Conservation (phyloP, 2,888 invertebrate species). For the Taphrorychus bicolor region DNA sequence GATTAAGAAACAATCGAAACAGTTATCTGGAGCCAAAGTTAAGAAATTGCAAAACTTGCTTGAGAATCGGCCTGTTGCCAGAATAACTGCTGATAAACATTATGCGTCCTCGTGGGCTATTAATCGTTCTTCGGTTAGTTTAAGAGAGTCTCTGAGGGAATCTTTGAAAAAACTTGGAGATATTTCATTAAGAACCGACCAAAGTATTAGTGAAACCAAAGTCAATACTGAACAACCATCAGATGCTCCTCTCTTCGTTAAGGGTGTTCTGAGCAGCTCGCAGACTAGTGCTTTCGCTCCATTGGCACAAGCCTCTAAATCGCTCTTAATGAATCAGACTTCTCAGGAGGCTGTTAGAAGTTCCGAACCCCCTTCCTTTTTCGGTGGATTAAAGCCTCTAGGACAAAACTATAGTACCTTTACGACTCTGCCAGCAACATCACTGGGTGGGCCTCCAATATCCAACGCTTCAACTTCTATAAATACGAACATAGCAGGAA, state of each 20-base stretch:
- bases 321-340: not conserved
- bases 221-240: not conserved
- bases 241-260: conserved; percentile 11
- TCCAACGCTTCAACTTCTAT: not conserved
- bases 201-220: conserved; percentile 15
- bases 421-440: not conserved
- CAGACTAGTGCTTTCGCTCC: conserved; percentile 41
- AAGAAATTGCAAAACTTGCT: conserved; percentile 63
- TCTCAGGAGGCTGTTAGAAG: not conserved
- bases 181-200: conserved; percentile 33
- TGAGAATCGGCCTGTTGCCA: conserved; percentile 63
- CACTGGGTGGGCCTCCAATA: not conserved
- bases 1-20: conserved; percentile 50
- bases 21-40: conserved; percentile 63
- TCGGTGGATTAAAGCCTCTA: not conserved
- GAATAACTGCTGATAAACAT: conserved; percentile 64
- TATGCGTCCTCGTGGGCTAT: conserved; percentile 52
- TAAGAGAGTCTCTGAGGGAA: conserved; percentile 42
- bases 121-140: conserved; percentile 43
- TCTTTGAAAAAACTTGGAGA: conserved; percentile 45
- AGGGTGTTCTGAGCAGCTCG: conserved; percentile 23
- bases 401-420: not conserved
- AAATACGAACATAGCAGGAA: not conserved
- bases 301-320: not conserved
- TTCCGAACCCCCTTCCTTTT: not conserved